Evolutionary conservation across 1,140 invertebrate species (phyloP), one percentile per base, ranked within the genome.

Genomic region (Megalopta genalis): DNA sequence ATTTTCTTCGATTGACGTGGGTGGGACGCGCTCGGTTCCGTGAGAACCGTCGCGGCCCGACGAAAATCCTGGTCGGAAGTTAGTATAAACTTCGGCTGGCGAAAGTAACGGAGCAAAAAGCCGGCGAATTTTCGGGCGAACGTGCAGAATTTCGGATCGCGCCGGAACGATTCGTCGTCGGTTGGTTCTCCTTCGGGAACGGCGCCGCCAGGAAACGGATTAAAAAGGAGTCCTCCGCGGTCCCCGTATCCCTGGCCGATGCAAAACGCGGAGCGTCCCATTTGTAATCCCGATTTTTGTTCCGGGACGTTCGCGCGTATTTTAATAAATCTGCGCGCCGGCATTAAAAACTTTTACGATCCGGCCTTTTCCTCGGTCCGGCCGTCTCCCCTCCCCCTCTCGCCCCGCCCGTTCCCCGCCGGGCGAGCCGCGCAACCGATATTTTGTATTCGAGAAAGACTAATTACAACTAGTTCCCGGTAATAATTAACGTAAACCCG

Each of bases 401-500:
- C 46, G 4, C 21, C 6, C 49, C 16, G 7, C 16, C 0, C 18
- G 25, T 46, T 18, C 23, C 6, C 10, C 52, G 12, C 14, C 54
- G 70, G 0, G 10, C 16, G 14, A 27, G 39, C n/a, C 72, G 73
- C 72, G 81, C 77, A 86, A 83, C 70, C 77, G 77, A 86, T 86
- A 86, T 86, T 86, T 86, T 83, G 85, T 86, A 86, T 86, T 86
- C 84, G 84, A 63, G 84, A 75, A 73, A 86, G 84, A 86, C 85
- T 86, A 86, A 86, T 86, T 86, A 86, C 85, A 86, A 83, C 85
- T 86, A 86, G 81, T 86, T 86, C 84, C 60, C 81, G 74, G 85
- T 86, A 86, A 86, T 86, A 86, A 86, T 86, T 86, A 86, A 86
- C 85, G 81, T 86, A 86, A 86, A 83, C 77, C 79, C 81, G 78